Conservation (phyloP, 2,113 vertebrate genomes). For the Barnardius zonarius region DNA sequence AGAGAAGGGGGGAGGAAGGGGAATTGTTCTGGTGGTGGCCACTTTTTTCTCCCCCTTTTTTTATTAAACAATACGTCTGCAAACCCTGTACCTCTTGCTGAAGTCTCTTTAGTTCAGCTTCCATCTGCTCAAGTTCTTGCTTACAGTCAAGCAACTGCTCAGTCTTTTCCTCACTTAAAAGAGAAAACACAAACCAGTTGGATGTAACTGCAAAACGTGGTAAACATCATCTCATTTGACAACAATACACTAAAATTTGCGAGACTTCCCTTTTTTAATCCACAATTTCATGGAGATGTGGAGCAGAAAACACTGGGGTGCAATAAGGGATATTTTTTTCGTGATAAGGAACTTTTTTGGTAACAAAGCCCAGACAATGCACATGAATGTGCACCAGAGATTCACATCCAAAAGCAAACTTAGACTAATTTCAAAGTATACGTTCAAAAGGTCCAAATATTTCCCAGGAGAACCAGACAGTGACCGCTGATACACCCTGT, state of each 20-base stretch:
- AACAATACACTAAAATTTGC: not conserved
- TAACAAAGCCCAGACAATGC: not conserved
- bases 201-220: not conserved
- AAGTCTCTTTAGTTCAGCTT: conserved; percentile 87
- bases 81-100: conserved; percentile 89
- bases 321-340: not conserved
- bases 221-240: not conserved
- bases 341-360: not conserved
- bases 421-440: not conserved
- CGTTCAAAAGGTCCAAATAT: not conserved
- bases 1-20: accelerated
- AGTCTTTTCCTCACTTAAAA: conserved; percentile 92
- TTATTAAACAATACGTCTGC: not conserved
- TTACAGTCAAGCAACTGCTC: conserved; percentile 95
- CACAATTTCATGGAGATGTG: not conserved
- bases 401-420: not conserved
- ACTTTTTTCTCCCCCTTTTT: not conserved
- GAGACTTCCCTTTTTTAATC: not conserved
- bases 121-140: conserved; percentile 92
- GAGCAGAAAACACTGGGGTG: not conserved
- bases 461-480: not conserved
- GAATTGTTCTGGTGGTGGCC: not conserved
- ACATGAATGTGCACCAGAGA: not conserved
- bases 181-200: conserved; percentile 1
- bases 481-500: not conserved